Conservation (phyloP, 2,797 vertebrate species). For the Neosilurus mollespiculum region DNA sequence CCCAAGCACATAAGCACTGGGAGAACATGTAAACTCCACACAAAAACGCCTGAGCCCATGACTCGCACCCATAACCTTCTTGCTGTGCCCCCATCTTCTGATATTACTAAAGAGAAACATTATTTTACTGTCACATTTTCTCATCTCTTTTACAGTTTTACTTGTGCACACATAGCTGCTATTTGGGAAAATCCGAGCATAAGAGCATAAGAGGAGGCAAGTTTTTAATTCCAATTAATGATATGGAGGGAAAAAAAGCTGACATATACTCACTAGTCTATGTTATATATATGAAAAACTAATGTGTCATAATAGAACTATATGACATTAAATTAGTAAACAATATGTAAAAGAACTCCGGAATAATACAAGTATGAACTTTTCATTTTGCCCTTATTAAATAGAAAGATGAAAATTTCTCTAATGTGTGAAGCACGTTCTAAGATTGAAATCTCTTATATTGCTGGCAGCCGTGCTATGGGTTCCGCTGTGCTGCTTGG, state of each 20-base stretch:
- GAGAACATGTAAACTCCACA: too few species aligned
- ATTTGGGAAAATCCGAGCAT: neutral
- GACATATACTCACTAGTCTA: too few species aligned
- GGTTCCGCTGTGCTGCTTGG: constrained; percentile 20
- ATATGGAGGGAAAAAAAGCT: neutral
- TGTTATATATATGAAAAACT: neutral
- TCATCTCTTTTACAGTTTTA: neutral
- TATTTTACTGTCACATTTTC: neutral
- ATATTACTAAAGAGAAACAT: neutral
- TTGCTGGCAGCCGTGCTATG: constrained; percentile 15
- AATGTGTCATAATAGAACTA: neutral
- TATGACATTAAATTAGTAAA: neutral
- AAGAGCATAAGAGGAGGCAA: neutral
- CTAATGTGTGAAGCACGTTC: neutral
- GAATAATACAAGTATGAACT: neutral
- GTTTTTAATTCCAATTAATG: neutral
- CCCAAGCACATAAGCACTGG: too few species aligned
- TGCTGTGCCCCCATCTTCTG: too few species aligned
- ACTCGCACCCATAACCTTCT: too few species aligned
- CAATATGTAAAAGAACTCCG: neutral
- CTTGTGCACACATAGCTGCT: neutral
- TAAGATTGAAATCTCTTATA: constrained; percentile 3
- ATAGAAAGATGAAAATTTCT: neutral
- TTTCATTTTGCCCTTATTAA: neutral
- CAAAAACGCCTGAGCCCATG: too few species aligned